Base-by-base conservation (phyloP, 2,113 vertebrate species). In the Zosterops lateralis region DNA sequence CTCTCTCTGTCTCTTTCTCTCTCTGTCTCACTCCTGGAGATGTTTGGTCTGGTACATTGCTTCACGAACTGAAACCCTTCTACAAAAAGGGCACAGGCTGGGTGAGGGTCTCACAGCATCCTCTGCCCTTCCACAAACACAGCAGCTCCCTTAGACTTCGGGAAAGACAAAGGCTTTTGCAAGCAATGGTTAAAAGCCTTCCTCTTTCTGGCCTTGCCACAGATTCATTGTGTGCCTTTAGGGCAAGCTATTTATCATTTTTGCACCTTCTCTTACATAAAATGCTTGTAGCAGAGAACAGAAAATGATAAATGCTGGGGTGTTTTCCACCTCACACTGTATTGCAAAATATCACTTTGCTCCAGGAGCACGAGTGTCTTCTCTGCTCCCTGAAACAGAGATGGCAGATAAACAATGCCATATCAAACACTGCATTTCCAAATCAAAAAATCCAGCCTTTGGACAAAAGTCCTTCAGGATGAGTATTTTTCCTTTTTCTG, bases 191-290 rank as follows among this genome's bases (percentile, higher is more conserved):
- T 80, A 42, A 79, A 89, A 89, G 7, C 9, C 4, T 64, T 60
- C 81, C 16, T 40, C 24, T 32, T 38, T 20, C n/a, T 45, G 45
- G 25, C 50, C 32, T 60, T 44, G 48, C 32, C 56, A 50, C 42
- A 70, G 50, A 58, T 61, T 73, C 38, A 21, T 31, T 54, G 47
- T 36, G 50, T n/a, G 51, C 42, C 84, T 92, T 81, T 19, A 84
- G 91, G 90, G 77, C 65, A 82, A 84, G 80, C 17, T 81, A 57
- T 84, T 81, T 92, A 67, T 75, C 92, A 36, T 79, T 32, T 84
- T 68, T 76, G 66, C 77, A 51, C 79, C 68, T 89, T 61, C 40
- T 32, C 91, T 91, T 21, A 19, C 56, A 42, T n/a, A 61, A 91
- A 90, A 89, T 38, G 36, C 61, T 79, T 32, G 29, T 57, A 65